A percentile compares a stretch with the other conserved stretches of the same genome.
phyloP scores from a whole-genome alignment of 1,140 invertebrate genomes.

The Cardiocondyla obscurior region DNA sequence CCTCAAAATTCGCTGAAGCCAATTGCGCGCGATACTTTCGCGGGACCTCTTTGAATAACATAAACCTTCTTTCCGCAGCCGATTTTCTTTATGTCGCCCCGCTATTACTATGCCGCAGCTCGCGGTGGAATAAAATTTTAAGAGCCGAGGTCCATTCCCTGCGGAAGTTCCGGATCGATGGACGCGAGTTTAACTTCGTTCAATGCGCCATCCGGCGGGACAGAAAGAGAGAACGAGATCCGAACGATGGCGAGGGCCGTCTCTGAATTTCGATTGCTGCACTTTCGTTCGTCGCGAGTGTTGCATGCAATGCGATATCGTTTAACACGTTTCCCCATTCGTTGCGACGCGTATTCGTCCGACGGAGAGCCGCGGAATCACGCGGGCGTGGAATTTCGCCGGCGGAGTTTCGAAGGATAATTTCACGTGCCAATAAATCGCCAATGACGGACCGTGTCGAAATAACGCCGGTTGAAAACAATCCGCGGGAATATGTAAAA shows the following conservation, averaged over 20 bases:
- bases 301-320: constrained; percentile 12
- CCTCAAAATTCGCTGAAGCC: neutral
- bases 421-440: constrained; percentile 53
- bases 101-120: neutral
- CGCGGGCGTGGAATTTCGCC: constrained; percentile 33
- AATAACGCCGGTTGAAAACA: constrained; percentile 34
- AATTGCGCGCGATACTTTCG: neutral
- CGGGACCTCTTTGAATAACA: neutral
- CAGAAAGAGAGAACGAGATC: neutral
- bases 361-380: neutral
- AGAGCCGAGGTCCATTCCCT: constrained; percentile 36
- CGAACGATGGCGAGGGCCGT: constrained; percentile 29
- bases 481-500: constrained; percentile 5
- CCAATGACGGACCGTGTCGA: constrained; percentile 32
- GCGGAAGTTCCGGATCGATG: constrained; percentile 41
- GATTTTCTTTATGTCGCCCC: constrained; percentile 14
- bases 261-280: constrained; percentile 45
- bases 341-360: neutral
- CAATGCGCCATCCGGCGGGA: constrained; percentile 5
- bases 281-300: constrained; percentile 20
- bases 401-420: constrained; percentile 22
- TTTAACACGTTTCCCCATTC: constrained; percentile 13
- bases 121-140: constrained; percentile 47
- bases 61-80: neutral
- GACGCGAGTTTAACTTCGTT: constrained; percentile 39